Percentiles rank a stretch among this genome's conserved stretches.
phyloP scores from a whole-genome alignment of 2,888 invertebrate species.

The Plebejus melissa region DNA sequence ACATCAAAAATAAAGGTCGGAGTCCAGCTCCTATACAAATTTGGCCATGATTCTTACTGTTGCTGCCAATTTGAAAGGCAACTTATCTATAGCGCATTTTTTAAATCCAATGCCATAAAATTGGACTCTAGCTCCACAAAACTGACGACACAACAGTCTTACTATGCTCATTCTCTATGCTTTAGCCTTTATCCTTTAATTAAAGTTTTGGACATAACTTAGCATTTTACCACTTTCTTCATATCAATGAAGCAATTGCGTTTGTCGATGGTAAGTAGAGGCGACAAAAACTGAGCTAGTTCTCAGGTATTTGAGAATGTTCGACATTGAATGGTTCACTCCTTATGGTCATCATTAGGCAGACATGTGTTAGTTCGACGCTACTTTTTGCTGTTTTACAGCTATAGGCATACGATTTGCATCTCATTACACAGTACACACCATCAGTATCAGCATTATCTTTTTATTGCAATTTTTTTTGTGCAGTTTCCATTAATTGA shows the following conservation, averaged over 20 bases:
- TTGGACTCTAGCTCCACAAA: too few relatives aligned
- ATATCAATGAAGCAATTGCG: neutral
- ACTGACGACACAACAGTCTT: too few relatives aligned
- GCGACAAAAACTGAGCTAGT: neutral
- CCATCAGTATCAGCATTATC: neutral
- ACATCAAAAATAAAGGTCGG: too few relatives aligned
- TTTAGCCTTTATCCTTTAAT: neutral
- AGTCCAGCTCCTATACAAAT: too few relatives aligned
- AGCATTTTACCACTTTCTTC: neutral
- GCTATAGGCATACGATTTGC: slow-evolving; percentile 13
- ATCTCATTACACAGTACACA: neutral
- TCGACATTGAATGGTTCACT: slow-evolving; percentile 34
- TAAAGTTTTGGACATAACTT: neutral
- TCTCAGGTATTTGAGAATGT: slow-evolving; percentile 28
- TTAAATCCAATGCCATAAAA: too few relatives aligned
- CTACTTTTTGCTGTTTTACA: slow-evolving; percentile 11
- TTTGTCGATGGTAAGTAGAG: neutral
- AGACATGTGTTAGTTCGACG: slow-evolving; percentile 17
- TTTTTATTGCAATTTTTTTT: neutral
- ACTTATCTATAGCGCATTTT: too few relatives aligned
- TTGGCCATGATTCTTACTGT: too few relatives aligned
- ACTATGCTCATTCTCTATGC: too few relatives aligned
- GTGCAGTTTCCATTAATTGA: too few relatives aligned
- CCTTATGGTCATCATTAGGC: slow-evolving; percentile 38
- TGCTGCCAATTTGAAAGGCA: too few relatives aligned